Percentiles rank a stretch among this genome's conserved stretches.
Evolutionary conservation across 2,888 invertebrate genomes (phyloP).

Genomic region (Limnephilus marmoratus): DNA sequence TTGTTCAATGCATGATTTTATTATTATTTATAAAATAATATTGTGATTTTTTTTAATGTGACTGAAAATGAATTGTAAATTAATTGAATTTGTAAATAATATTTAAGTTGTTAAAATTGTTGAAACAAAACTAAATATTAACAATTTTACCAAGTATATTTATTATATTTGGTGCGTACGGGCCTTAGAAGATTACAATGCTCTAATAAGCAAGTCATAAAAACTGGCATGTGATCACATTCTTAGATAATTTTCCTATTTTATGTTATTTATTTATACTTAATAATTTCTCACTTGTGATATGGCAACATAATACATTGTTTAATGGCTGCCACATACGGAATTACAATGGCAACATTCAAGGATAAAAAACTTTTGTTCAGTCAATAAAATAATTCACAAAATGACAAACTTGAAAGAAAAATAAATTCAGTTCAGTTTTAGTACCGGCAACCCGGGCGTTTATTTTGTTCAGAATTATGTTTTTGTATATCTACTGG

Average conservation of each 20-base stretch:
- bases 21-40: not conserved
- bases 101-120: not conserved
- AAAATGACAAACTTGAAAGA: not conserved
- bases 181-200: constrained; percentile 57
- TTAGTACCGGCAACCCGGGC: too few relatives aligned
- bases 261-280: constrained; percentile 17
- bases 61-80: not conserved
- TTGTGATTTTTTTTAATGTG: not conserved
- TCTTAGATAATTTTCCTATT: constrained; percentile 41
- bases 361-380: not conserved
- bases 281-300: constrained; percentile 47
- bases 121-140: constrained; percentile 13
- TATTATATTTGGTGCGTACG: constrained; percentile 60
- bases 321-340: constrained; percentile 21
- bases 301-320: constrained; percentile 45
- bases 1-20: not conserved
- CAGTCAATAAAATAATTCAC: not conserved
- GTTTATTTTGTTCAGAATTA: not conserved
- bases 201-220: constrained; percentile 54
- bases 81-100: not conserved
- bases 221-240: constrained; percentile 63
- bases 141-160: constrained; percentile 43
- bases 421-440: not conserved
- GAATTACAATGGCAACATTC: constrained; percentile 32
- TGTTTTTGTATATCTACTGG: not conserved